Percentiles rank a stretch among this genome's conserved stretches.
These are phyloP conservation scores for Rhingia rostrata DNA, from an alignment of 2,888 invertebrate genomes.

Conservation along the genomic window DNA sequence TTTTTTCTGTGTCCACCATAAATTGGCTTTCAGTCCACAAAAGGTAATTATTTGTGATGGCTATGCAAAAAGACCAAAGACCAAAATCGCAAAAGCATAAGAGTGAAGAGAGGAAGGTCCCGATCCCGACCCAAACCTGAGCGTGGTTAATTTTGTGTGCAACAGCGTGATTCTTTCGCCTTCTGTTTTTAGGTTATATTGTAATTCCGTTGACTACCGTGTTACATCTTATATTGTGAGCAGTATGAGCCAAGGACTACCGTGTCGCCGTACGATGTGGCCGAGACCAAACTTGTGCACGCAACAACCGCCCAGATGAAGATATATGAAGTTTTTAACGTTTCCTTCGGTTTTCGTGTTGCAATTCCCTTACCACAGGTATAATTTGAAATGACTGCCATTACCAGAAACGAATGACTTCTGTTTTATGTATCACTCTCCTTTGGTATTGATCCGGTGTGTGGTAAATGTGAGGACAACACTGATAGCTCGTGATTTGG, in stretches of 20 bases:
- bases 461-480: slow-evolving; percentile 21
- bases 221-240: slow-evolving; percentile 44
- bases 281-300: slow-evolving; percentile 53
- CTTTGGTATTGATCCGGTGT: slow-evolving; percentile 18
- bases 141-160: slow-evolving; percentile 40
- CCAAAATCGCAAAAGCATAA: too few species aligned
- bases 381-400: slow-evolving; percentile 43
- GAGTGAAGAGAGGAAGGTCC: neutral
- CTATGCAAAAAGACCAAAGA: slow-evolving; percentile 46
- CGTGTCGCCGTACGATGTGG: slow-evolving; percentile 28
- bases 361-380: slow-evolving; percentile 4
- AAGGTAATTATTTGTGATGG: slow-evolving; percentile 66
- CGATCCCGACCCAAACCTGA: neutral
- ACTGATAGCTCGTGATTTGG: slow-evolving; percentile 25
- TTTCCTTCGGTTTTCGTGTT: slow-evolving; percentile 15
- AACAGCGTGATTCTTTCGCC: slow-evolving; percentile 14
- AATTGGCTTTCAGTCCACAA: slow-evolving; percentile 66
- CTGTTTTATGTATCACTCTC: slow-evolving; percentile 47
- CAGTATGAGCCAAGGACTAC: slow-evolving; percentile 26
- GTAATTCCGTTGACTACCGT: slow-evolving; percentile 51
- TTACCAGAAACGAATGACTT: slow-evolving; percentile 70
- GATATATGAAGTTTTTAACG: slow-evolving; percentile 44
- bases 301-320: slow-evolving; percentile 54
- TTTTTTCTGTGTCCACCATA: slow-evolving; percentile 60
- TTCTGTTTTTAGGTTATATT: slow-evolving; percentile 1